phyloP scores from a whole-genome alignment of 2,113 vertebrate genomes.

The Stigmatopora nigra region DNA sequence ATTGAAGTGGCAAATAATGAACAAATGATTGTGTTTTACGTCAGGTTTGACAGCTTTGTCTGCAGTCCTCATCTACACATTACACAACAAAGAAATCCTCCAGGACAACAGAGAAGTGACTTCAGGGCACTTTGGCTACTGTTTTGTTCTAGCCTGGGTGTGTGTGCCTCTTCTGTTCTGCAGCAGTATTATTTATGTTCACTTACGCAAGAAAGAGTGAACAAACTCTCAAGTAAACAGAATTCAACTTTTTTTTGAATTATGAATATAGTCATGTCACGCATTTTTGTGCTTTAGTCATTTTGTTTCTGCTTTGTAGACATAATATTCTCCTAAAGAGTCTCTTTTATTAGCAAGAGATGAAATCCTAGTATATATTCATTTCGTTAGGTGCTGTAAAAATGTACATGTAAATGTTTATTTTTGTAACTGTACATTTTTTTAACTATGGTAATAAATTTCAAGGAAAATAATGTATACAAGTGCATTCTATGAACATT shows the following conservation, averaged over 20 bases:
- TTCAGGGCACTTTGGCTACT: conserved; percentile 78
- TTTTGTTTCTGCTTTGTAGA: conserved; percentile 12
- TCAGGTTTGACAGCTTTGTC: conserved; percentile 73
- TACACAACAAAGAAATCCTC: conserved; percentile 73
- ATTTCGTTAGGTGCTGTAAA: too few relatives aligned
- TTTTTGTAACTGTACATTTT: conserved; percentile 36
- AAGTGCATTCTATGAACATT: background rate
- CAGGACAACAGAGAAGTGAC: conserved; percentile 34
- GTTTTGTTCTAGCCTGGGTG: conserved; percentile 81
- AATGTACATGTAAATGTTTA: conserved; percentile 20
- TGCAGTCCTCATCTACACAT: conserved; percentile 77
- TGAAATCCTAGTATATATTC: background rate
- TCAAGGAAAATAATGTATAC: background rate
- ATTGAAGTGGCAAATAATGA: background rate
- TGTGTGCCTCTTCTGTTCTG: conserved; percentile 77
- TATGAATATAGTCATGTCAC: background rate
- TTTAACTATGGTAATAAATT: conserved; percentile 26
- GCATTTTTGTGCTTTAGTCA: background rate
- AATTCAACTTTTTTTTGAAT: background rate
- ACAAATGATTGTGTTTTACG: conserved; percentile 1
- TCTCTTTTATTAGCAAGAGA: background rate
- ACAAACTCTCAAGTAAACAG: conserved; percentile 11
- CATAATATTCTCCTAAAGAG: background rate
- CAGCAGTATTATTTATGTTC: conserved; percentile 80
- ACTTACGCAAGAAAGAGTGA: conserved; percentile 80